Base-by-base conservation (phyloP, 2,888 invertebrate genomes). In the Camptogramma bilineatum region DNA sequence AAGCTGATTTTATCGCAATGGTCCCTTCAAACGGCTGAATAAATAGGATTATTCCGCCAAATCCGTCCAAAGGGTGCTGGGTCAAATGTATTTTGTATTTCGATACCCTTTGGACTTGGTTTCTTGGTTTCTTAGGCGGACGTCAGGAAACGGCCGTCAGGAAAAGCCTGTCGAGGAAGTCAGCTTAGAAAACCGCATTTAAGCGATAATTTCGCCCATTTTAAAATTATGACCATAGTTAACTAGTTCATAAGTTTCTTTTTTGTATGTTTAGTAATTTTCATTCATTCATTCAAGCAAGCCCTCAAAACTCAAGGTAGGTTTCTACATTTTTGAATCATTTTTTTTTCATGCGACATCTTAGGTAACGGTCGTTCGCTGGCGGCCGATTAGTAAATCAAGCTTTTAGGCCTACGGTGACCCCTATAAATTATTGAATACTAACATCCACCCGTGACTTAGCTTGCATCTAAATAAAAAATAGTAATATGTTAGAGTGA, bases 21-120 rank as follows among this genome's bases (percentile, higher is more conserved):
- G 66, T 62, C 66, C 70, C 68, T 62, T 68, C 55, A 60, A 69
- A 68, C 65, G 69, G 63, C 58, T 66, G 63, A 68, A 69, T 73
- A 73, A 73, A 73, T 73, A 68, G 70, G 71, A 71, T 73, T 73
- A 71, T 73, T 70, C 69, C 59, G 24, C 58, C 69, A 70, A 70
- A 73, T 73, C 69, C 68, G 65, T 56, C 57, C 64, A 48, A 53
- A 66, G 62, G 66, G 53, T 47, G 46, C 42, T 4, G 63, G 64
- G 69, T 68, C 66, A 68, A 68, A 68, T 66, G 59, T 69, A 73
- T 66, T 71, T 68, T 64, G 69, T 73, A 66, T 73, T 73, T 66
- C 68, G 70, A 69, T 66, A 69, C 69, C 72, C 69, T 69, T 39
- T 39, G 34, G 34, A 39, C 13, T 10, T 39, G 13, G 13, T 39